Conservation (phyloP, 2,113 vertebrate species). For the Tympanuchus pallidicinctus region DNA sequence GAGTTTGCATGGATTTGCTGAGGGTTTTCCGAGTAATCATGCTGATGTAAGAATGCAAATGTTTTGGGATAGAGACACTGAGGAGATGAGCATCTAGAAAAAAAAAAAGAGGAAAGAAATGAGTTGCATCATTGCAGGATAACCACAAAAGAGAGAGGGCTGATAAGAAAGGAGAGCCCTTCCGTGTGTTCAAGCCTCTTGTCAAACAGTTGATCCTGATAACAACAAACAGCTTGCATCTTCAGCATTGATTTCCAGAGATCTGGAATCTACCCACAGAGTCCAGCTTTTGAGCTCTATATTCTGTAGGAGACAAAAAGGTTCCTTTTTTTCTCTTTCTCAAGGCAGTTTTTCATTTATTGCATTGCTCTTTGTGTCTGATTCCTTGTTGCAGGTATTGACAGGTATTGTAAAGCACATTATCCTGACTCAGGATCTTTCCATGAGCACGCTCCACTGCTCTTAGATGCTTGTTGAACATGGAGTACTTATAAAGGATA, state of each 20-base stretch:
- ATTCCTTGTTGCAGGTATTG: not conserved
- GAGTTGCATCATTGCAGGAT: not conserved
- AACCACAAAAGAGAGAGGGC: not conserved
- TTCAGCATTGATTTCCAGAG: not conserved
- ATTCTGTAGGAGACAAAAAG: not conserved
- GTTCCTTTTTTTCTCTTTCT: not conserved
- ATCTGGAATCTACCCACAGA: not conserved
- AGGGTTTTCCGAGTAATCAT: not conserved
- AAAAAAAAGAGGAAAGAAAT: not conserved
- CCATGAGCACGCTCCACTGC: not conserved
- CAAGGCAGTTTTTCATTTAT: not conserved
- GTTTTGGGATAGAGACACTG: not conserved
- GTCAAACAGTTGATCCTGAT: not conserved
- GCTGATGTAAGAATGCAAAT: not conserved
- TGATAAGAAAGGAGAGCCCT: not conserved
- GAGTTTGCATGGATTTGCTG: not conserved
- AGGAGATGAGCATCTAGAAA: not conserved
- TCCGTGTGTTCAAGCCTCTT: not conserved
- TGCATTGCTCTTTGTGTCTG: not conserved
- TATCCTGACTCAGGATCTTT: not conserved
- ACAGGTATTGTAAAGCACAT: not conserved
- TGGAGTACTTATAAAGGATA: not conserved
- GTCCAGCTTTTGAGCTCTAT: not conserved
- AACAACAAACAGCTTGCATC: not conserved
- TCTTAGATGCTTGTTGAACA: not conserved